Percentiles rank a stretch among this genome's conserved stretches.
These are phyloP conservation scores for Calliopum simillimum DNA, from an alignment of 2,888 invertebrate species.

Conservation along the genomic window DNA sequence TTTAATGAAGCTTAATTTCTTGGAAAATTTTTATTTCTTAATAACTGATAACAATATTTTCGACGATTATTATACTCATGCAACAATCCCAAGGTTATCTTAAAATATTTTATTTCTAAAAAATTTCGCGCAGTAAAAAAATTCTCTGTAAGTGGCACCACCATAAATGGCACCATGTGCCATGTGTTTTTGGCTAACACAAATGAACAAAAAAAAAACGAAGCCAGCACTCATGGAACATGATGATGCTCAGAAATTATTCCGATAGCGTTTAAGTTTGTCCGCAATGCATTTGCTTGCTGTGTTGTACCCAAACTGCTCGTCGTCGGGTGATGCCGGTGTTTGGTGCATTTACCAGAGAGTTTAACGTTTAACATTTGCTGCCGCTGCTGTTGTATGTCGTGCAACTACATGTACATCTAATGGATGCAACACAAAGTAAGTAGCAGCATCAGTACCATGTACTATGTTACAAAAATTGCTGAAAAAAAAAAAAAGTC, in stretches of 20 bases:
- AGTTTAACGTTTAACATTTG: no score
- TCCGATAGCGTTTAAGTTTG: neutral
- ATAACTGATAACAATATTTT: no score
- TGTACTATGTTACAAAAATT: neutral
- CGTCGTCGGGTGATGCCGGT: neutral
- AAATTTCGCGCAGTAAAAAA: no score
- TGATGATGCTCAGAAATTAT: slow-evolving; percentile 21
- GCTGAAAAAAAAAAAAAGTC: neutral
- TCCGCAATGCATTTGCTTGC: neutral
- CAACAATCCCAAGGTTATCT: no score
- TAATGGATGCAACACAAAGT: neutral
- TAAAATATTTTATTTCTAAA: no score
- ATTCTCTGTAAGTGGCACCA: no score
- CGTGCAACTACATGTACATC: neutral
- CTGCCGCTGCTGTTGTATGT: no score
- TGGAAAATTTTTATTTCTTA: no score
- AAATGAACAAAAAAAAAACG: slow-evolving; percentile 6
- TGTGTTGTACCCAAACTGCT: neutral
- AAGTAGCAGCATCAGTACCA: neutral
- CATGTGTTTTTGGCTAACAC: neutral
- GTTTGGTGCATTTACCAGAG: no score
- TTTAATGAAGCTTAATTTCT: no score
- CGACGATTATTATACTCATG: no score
- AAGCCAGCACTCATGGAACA: slow-evolving; percentile 18
- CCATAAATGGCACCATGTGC: neutral